Base-by-base conservation (phyloP, 2,888 invertebrate genomes). In the Cataglyphis cursor region DNA sequence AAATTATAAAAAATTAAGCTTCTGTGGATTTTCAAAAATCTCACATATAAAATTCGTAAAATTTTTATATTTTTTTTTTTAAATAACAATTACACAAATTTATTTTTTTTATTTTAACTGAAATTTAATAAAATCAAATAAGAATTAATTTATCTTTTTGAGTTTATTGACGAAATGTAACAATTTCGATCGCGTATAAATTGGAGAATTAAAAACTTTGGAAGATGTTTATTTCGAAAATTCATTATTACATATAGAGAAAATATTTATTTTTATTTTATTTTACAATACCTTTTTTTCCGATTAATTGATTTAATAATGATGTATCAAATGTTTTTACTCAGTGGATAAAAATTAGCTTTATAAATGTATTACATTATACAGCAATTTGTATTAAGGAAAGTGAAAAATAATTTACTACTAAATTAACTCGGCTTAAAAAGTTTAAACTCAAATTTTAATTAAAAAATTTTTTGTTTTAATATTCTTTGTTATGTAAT, bases 211-310 rank as follows among this genome's bases (percentile, higher is more conserved):
- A 48, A 28, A n/a, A 44, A n/a, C 8, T 57, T 10, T n/a, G 4
- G 18, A 31, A 68, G 31, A 10, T n/a, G 48, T 48, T 48, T 18
- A n/a, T 31, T 48, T 66, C 5, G 10, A 66, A 9, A 48, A 9
- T 48, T 48, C 8, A 4, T 2, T 31, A 28, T 28, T 24, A 18
- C 24, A 24, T 68, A 44, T 9, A 3, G 2, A 48, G 0, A 3
- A 18, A 12, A 66, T 66, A 68, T n/a, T 61, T 9, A 61, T 61
- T 48, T 68, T 68, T 10, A 28, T 21, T 57, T 57, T 21, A 68
- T 18, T 15, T 3, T 41, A 9, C 24, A 44, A 8, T 1, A 3
- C 2, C 28, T 66, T 6, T 44, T 41, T 44, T n/a, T 21, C 51
- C 5, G 10, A 66, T 28, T 48, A 1, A 28, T 41, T 0, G 41